Percentiles rank a stretch among this genome's conserved stretches.
Conservation (phyloP, 2,113 vertebrate species). For the Talpa occidentalis region DNA sequence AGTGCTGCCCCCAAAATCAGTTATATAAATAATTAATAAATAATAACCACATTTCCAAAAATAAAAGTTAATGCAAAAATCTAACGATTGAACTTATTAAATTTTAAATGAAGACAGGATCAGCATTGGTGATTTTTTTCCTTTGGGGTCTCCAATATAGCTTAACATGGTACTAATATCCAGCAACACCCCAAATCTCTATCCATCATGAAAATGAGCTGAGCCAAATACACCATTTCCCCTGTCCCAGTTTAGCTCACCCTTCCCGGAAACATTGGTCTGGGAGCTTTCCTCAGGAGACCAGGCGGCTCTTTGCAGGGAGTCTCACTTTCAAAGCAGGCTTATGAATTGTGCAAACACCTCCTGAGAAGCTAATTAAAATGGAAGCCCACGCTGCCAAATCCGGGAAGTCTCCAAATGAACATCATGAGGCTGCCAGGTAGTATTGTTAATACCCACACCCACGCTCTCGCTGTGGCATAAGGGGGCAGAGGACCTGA, state of each 20-base stretch:
- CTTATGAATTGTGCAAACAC: constrained; percentile 65
- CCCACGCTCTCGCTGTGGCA: not conserved
- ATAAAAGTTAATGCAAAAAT: not conserved
- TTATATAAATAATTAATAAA: not conserved
- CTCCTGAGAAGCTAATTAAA: constrained; percentile 76
- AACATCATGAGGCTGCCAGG: constrained; percentile 60
- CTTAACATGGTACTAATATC: not conserved
- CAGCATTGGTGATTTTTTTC: not conserved
- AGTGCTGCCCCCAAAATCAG: not conserved
- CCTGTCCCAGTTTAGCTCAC: not conserved
- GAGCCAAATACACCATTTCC: not conserved
- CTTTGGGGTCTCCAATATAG: not conserved
- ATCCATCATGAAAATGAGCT: not conserved
- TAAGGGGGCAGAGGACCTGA: not conserved
- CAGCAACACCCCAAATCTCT: not conserved
- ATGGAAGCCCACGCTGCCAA: constrained; percentile 57
- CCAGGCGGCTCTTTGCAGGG: not conserved
- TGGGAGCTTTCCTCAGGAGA: constrained; percentile 1
- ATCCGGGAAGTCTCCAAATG: constrained; percentile 57
- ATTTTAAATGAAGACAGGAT: not conserved
- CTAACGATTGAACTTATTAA: not conserved
- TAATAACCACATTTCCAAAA: not conserved
- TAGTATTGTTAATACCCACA: constrained; percentile 52
- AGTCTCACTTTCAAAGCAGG: constrained; percentile 1
- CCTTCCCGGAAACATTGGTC: constrained; percentile 62